A percentile compares a stretch with the other conserved stretches of the same genome.
Conservation (phyloP, 2,797 vertebrate species). For the Heliangelus exortis region DNA sequence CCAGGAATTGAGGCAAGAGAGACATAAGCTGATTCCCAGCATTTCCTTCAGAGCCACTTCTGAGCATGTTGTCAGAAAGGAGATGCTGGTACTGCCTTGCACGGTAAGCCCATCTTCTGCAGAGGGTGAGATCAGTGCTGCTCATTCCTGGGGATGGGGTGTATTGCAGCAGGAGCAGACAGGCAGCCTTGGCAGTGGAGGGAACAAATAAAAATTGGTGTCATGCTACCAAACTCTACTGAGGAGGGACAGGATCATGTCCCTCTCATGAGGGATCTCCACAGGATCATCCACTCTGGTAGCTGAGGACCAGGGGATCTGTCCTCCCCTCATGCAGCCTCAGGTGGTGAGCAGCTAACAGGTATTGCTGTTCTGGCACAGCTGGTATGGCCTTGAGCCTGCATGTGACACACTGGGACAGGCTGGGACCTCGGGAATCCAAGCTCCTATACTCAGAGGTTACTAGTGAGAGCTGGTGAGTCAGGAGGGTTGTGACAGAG, state of each 20-base stretch:
- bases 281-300: neutral
- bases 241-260: neutral
- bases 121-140: neutral
- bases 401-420: neutral
- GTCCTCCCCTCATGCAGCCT: neutral
- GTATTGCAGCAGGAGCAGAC: neutral
- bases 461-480: neutral
- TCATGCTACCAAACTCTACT: neutral
- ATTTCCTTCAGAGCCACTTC: neutral
- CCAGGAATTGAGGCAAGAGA: neutral
- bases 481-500: neutral
- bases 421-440: neutral
- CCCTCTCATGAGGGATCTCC: no score
- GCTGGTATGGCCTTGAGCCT: neutral
- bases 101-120: neutral
- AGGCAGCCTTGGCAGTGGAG: neutral
- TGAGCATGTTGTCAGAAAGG: neutral
- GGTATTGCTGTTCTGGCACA: neutral
- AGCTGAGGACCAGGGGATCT: neutral
- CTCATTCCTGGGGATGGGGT: neutral
- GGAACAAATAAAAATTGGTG: neutral
- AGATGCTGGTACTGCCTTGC: neutral
- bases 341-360: neutral
- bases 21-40: neutral
- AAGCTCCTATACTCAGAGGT: neutral